Conservation (phyloP, 2,888 invertebrate genomes). For the Scotopteryx bipunctaria region DNA sequence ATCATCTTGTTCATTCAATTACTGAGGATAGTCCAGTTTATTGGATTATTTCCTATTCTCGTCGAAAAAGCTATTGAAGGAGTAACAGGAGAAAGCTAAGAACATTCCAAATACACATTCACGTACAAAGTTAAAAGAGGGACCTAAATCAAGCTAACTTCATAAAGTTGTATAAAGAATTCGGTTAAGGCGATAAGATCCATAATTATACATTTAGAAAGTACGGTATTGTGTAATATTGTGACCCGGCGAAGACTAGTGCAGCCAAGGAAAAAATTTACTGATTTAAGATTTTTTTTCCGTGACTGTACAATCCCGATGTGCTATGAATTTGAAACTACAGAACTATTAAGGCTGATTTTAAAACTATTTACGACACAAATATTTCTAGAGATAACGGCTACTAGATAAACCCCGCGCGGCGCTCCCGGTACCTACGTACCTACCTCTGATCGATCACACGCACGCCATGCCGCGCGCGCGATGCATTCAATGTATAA, state of each 20-base stretch:
- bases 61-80: slow-evolving; percentile 11
- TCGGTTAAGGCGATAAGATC: slow-evolving; percentile 66
- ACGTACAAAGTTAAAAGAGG: slow-evolving; percentile 34
- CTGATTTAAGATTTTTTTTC: not conserved
- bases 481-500: slow-evolving; percentile 53
- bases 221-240: slow-evolving; percentile 24
- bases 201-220: slow-evolving; percentile 36
- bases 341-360: slow-evolving; percentile 31
- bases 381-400: slow-evolving; percentile 20
- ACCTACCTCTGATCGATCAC: slow-evolving; percentile 17
- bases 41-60: slow-evolving; percentile 2
- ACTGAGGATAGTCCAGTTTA: too few relatives aligned
- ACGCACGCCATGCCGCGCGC: too few relatives aligned
- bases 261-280: slow-evolving; percentile 3
- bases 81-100: slow-evolving; percentile 19
- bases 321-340: slow-evolving; percentile 22
- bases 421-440: not conserved
- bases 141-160: slow-evolving; percentile 47
- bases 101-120: slow-evolving; percentile 28
- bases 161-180: slow-evolving; percentile 55
- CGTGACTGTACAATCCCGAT: slow-evolving; percentile 13
- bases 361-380: slow-evolving; percentile 24
- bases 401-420: slow-evolving; percentile 10
- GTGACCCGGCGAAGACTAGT: slow-evolving; percentile 11
- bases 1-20: not conserved